A percentile compares a stretch with the other conserved stretches of the same genome.
Conservation (phyloP, 1,140 invertebrate species). For the Gryllus bimaculatus region DNA sequence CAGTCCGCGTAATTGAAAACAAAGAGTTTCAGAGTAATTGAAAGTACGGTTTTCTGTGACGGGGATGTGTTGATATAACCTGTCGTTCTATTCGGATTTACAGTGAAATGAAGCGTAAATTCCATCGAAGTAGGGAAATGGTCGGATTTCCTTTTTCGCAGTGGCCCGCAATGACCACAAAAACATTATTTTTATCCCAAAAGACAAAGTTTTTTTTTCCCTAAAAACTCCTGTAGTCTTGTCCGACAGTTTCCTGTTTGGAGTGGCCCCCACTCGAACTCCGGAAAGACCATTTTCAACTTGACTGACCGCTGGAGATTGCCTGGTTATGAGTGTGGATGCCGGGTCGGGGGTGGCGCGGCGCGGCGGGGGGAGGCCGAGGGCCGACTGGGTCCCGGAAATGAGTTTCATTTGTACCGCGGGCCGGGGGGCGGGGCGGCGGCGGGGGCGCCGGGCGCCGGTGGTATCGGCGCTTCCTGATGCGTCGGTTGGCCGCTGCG, state of each 20-base stretch:
- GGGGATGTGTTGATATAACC: no score
- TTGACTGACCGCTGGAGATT: conserved; percentile 8
- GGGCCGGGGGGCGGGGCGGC: no score
- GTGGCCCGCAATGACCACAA: no score
- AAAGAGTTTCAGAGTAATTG: no score
- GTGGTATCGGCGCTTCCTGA: background rate
- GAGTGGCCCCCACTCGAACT: background rate
- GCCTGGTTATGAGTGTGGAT: background rate
- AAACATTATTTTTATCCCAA: no score
- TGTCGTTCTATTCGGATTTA: no score
- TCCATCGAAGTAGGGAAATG: no score
- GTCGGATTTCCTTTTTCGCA: no score
- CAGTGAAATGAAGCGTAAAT: no score
- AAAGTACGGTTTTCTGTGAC: no score
- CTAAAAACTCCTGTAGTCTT: background rate
- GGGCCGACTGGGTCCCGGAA: background rate
- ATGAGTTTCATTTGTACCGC: conserved; percentile 1
- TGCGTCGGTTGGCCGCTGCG: background rate
- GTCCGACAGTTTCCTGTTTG: background rate
- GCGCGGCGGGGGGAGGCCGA: background rate
- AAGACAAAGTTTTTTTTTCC: background rate
- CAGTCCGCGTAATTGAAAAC: no score
- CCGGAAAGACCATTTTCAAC: conserved; percentile 11
- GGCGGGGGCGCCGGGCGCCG: no score
- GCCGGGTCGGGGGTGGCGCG: background rate